These are phyloP conservation scores for Andrena minutula DNA, from an alignment of 2,888 invertebrate genomes.

Conservation along the genomic window DNA sequence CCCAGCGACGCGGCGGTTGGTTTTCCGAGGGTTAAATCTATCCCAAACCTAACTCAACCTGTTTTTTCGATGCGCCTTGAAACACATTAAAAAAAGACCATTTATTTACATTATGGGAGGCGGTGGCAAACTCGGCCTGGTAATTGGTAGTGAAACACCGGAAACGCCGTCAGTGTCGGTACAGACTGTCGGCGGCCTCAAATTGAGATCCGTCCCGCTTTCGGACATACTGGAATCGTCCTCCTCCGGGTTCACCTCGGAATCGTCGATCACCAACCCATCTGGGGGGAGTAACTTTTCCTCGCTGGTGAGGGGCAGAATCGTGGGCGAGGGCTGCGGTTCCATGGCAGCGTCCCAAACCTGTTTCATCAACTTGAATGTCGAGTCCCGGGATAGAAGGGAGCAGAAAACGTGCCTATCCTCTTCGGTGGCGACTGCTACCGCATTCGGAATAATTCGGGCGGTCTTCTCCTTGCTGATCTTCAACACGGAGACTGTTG, in stretches of 20 bases:
- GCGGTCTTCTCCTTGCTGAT: slow-evolving; percentile 98
- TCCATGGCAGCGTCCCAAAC: slow-evolving; percentile 91
- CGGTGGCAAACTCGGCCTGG: slow-evolving; percentile 74
- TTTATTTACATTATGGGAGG: slow-evolving; percentile 49
- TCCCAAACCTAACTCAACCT: background rate
- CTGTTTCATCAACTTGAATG: slow-evolving; percentile 94
- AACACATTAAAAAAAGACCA: background rate
- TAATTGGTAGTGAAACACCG: slow-evolving; percentile 71
- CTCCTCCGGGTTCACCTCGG: slow-evolving; percentile 81
- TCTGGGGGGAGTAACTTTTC: slow-evolving; percentile 76
- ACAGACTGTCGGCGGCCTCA: slow-evolving; percentile 82
- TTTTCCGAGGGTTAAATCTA: background rate
- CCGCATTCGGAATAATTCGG: slow-evolving; percentile 97
- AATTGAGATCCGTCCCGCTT: slow-evolving; percentile 83
- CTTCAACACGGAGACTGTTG: slow-evolving; percentile 93
- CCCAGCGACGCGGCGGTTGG: no score
- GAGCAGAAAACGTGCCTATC: slow-evolving; percentile 95
- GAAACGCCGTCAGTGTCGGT: slow-evolving; percentile 76
- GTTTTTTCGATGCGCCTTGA: background rate
- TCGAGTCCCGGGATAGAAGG: slow-evolving; percentile 94
- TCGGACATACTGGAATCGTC: slow-evolving; percentile 85
- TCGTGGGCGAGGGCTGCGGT: slow-evolving; percentile 83
- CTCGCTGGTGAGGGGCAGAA: slow-evolving; percentile 78
- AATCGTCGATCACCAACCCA: slow-evolving; percentile 79
- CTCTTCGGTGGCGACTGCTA: slow-evolving; percentile 94